Evolutionary conservation across 1,140 invertebrate species (phyloP).

Genomic region (Pachypsylla venusta): DNA sequence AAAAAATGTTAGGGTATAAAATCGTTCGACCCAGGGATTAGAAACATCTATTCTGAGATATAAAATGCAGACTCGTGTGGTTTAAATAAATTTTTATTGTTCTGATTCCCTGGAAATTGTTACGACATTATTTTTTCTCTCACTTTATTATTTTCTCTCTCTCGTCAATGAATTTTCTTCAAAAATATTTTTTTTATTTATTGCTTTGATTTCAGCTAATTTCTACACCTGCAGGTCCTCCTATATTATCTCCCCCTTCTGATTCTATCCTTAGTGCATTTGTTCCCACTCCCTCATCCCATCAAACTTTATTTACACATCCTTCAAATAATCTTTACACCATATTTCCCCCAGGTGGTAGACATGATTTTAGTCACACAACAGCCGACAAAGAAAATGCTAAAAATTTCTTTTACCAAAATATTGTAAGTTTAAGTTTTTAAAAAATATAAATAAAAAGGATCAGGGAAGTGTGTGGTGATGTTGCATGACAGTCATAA

Average conservation of each 20-base stretch:
- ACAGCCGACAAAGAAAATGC: background rate
- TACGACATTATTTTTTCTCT: background rate
- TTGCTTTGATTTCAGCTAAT: conserved; percentile 7
- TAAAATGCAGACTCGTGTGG: too few species aligned
- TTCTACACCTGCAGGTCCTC: background rate
- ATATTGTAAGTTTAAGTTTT: background rate
- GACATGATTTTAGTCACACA: background rate
- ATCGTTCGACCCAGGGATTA: too few species aligned
- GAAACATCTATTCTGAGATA: too few species aligned
- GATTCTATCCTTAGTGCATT: background rate
- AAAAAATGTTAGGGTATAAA: too few species aligned
- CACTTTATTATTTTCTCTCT: background rate
- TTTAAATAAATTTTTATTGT: too few species aligned
- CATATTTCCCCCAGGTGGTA: background rate
- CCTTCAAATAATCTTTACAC: background rate
- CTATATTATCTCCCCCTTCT: background rate
- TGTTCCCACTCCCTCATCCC: background rate
- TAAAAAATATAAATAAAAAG: too few species aligned
- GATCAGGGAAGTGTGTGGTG: too few species aligned
- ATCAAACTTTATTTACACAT: background rate
- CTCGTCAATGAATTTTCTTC: background rate
- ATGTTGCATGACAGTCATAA: too few species aligned
- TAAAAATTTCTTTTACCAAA: conserved; percentile 4
- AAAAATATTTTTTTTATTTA: background rate
- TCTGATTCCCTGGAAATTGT: background rate